Conservation (phyloP, 2,113 vertebrate species). For the Maccullochella peelii region DNA sequence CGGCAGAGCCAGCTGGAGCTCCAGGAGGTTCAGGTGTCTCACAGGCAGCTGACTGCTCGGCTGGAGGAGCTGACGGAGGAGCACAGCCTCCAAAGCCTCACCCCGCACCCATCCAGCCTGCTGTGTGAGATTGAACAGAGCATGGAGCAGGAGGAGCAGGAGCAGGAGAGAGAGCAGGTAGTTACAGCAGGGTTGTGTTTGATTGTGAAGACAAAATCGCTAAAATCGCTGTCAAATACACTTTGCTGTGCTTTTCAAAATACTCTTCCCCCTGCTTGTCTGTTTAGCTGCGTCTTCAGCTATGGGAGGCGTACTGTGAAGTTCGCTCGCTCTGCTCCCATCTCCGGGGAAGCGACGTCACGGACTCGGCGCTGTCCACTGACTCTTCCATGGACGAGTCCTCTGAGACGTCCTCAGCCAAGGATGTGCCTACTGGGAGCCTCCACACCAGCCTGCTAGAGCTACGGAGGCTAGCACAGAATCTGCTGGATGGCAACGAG, state of each 20-base stretch:
- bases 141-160: constrained; percentile 98
- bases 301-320: constrained; percentile 98
- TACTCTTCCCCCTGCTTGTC: background rate
- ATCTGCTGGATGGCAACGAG: constrained; percentile 93
- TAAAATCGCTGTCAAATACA: background rate
- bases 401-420: constrained; percentile 96
- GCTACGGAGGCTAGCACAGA: constrained; percentile 95
- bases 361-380: constrained; percentile 95
- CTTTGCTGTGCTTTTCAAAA: background rate
- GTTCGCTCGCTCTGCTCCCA: constrained; percentile 96
- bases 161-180: constrained; percentile 98
- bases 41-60: constrained; percentile 89
- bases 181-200: background rate
- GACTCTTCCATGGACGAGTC: constrained; percentile 99
- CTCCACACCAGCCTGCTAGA: constrained; percentile 92
- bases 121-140: constrained; percentile 98
- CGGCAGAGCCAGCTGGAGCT: constrained; percentile 94
- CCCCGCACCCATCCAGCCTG: constrained; percentile 90
- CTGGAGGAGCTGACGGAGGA: constrained; percentile 94
- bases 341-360: constrained; percentile 95
- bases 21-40: constrained; percentile 92
- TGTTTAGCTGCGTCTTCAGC: constrained; percentile 92
- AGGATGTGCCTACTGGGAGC: constrained; percentile 94
- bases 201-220: background rate
- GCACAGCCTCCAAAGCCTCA: constrained; percentile 89